These are phyloP conservation scores for Misgurnus mizolepis DNA, from an alignment of 2,113 vertebrate species.

Conservation along the genomic window DNA sequence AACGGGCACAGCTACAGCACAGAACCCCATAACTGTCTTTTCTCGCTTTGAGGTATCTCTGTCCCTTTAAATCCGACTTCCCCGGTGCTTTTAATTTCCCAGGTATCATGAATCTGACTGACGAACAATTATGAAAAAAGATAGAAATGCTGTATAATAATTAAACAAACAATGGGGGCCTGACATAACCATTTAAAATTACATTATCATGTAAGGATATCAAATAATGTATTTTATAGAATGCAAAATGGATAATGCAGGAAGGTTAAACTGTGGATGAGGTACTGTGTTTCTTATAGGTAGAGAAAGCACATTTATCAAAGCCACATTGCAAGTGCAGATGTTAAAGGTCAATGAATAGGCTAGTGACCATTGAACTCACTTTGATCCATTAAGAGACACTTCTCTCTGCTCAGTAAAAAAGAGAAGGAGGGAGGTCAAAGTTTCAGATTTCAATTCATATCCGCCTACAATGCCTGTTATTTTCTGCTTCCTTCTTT, in stretches of 20 bases:
- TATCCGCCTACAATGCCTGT: constrained; percentile 38
- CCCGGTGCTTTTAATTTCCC: constrained; percentile 67
- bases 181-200: constrained; percentile 22
- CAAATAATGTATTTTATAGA: constrained; percentile 5
- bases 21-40: constrained; percentile 30
- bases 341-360: constrained; percentile 36
- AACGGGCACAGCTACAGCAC: constrained; percentile 30
- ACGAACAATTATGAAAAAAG: constrained; percentile 43
- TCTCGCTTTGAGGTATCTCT: constrained; percentile 37
- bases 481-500: not conserved
- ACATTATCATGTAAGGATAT: constrained; percentile 33
- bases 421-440: constrained; percentile 32
- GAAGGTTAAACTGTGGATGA: constrained; percentile 52
- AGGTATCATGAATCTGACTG: constrained; percentile 58
- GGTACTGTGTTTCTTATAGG: constrained; percentile 39
- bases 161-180: constrained; percentile 53
- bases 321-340: constrained; percentile 27
- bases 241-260: constrained; percentile 13
- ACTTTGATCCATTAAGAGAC: constrained; percentile 30
- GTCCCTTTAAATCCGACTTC: constrained; percentile 55
- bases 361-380: constrained; percentile 43
- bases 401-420: constrained; percentile 28
- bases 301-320: constrained; percentile 52
- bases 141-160: constrained; percentile 64
- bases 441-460: constrained; percentile 21